phyloP scores from a whole-genome alignment of 2,888 invertebrate genomes.

The Atrina japonica region DNA sequence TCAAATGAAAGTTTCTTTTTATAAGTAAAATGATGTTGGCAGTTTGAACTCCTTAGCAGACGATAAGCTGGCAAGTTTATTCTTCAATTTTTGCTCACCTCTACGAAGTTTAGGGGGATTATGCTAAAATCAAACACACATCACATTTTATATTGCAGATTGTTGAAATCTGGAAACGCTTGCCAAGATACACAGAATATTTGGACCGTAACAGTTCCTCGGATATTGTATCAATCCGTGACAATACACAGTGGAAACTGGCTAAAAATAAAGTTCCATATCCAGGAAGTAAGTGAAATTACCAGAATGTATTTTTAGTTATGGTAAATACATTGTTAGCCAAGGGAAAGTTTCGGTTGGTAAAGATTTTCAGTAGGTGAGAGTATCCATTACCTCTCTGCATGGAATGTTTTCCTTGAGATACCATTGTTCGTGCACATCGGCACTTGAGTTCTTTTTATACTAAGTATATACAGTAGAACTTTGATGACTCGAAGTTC shows the following conservation, averaged over 20 bases:
- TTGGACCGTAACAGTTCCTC: conserved; percentile 73
- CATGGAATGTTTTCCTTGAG: conserved; percentile 2
- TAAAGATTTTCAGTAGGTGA: too few species aligned
- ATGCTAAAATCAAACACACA: too few species aligned
- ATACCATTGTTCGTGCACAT: background rate
- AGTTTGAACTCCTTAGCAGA: too few species aligned
- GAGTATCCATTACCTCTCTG: too few species aligned
- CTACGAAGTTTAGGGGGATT: too few species aligned
- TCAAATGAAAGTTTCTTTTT: too few species aligned
- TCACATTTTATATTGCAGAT: too few species aligned
- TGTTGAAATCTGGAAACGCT: conserved; percentile 60
- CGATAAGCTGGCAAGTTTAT: too few species aligned
- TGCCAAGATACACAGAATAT: conserved; percentile 74
- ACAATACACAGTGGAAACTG: conserved; percentile 64
- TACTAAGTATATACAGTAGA: too few species aligned
- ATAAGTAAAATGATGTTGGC: too few species aligned
- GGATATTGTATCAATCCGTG: conserved; percentile 62
- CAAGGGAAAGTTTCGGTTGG: background rate
- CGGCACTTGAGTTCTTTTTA: background rate
- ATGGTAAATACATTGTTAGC: background rate
- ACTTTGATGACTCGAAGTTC: too few species aligned
- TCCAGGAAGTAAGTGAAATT: conserved; percentile 53
- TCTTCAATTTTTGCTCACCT: too few species aligned
- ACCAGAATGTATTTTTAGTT: background rate
- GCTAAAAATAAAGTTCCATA: conserved; percentile 67